phyloP scores from a whole-genome alignment of 2,888 invertebrate genomes.

The Galeopsomyia nigrocyanea region DNA sequence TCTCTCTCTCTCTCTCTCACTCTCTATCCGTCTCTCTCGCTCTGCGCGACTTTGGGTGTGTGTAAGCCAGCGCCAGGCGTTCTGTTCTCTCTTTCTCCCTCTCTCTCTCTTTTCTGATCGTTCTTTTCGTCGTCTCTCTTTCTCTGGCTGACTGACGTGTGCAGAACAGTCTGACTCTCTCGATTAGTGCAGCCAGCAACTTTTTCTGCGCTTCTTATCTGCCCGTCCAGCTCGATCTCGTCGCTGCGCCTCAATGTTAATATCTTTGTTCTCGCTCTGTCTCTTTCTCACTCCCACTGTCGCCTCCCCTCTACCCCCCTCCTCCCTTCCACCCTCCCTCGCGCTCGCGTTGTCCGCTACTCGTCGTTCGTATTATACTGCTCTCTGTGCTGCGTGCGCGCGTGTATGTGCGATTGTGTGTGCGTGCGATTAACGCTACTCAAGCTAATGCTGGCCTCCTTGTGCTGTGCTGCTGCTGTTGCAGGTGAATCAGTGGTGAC shows the following conservation, averaged over 20 bases:
- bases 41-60: slow-evolving; percentile 32
- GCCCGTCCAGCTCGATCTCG: not conserved
- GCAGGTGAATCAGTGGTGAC: slow-evolving; percentile 66
- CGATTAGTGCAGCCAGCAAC: no score
- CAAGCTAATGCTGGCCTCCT: slow-evolving; percentile 33
- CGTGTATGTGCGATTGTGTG: not conserved
- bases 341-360: not conserved
- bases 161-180: not conserved
- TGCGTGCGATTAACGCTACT: not conserved
- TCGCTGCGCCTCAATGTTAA: no score
- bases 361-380: not conserved
- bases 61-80: not conserved
- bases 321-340: not conserved
- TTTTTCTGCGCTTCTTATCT: not conserved
- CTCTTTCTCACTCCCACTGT: not conserved
- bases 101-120: not conserved
- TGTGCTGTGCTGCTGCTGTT: slow-evolving; percentile 41
- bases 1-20: slow-evolving; percentile 13
- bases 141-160: slow-evolving; percentile 2
- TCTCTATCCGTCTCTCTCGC: slow-evolving; percentile 19
- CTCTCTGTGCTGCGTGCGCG: not conserved
- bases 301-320: not conserved
- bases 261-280: not conserved
- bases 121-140: not conserved
- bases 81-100: slow-evolving; percentile 1